Evolutionary conservation across 2,113 vertebrate genomes (phyloP), one percentile per base, ranked within the genome.

Genomic region (Menura novaehollandiae): DNA sequence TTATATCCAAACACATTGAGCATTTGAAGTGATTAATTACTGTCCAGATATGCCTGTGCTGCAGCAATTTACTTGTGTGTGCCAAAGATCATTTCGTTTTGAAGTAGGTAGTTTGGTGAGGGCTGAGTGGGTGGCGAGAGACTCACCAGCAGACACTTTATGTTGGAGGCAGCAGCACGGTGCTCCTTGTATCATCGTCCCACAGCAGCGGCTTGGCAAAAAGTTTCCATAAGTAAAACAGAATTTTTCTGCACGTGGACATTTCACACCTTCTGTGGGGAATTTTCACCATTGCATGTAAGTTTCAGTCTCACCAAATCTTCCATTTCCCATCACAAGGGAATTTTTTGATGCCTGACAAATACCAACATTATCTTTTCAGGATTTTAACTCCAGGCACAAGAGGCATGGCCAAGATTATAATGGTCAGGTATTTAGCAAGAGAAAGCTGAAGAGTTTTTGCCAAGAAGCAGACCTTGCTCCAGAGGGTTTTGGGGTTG

Each of bases 21-120:
- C 97, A 98, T 97, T 98, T 95, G 6, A 94, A 97, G 97, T 98
- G 97, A 98, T 98, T 98, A 98, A 98, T 98, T 98, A 98, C 98
- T 98, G 97, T 97, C 97, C 96, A 97, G 96, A 96, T 98, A 92
- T 92, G 95, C 96, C 94, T 97, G 90, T 95, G 96, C 96, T 96
- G 86, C 91, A 93, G 95, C 95, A 91, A 94, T 95, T 96, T 95
- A 62, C 55, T 79, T 0, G 2, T 15, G 3, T 60, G 84, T 81
- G 76, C 91, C 95, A 95, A 96, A 97, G 95, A 95, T 75, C 78
- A 77, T 93, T 97, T 92, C 1, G 1, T 39, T 94, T 94, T 93
- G 62, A 35, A 83, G 91, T 68, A 90, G 66, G 83, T 83, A 90
- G 74, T 66, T 87, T 83, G 87, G 62, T 85, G 68, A 77, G 77